Evolutionary conservation across 2,797 vertebrate species (phyloP).

Genomic region (Xerus rutilus): DNA sequence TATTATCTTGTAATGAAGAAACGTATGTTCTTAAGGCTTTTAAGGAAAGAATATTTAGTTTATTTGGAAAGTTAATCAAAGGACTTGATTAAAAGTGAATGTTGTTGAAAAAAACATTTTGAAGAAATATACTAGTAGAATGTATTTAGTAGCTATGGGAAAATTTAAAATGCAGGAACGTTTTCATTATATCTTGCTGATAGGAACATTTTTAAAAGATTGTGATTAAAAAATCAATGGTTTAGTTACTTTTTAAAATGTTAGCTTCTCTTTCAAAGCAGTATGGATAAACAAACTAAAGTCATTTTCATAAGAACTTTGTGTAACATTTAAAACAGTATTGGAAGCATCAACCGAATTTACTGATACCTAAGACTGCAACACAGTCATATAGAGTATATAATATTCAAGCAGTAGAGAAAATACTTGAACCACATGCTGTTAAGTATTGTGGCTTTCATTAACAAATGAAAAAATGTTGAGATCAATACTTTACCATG

Average conservation of each 20-base stretch:
- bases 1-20: slow-evolving; percentile 14
- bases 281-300: neutral
- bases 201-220: neutral
- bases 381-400: neutral
- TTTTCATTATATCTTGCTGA: slow-evolving; percentile 59
- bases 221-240: neutral
- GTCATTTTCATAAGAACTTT: slow-evolving; percentile 65
- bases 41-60: slow-evolving; percentile 51
- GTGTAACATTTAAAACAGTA: neutral
- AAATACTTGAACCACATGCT: neutral
- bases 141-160: neutral
- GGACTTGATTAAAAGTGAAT: slow-evolving; percentile 45
- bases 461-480: slow-evolving; percentile 2
- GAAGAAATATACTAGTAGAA: slow-evolving; percentile 31
- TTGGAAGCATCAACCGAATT: slow-evolving; percentile 27
- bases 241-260: slow-evolving; percentile 44
- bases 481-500: neutral
- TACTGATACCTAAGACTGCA: neutral
- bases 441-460: neutral
- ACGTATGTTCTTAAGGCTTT: slow-evolving; percentile 30
- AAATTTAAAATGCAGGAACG: slow-evolving; percentile 2
- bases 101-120: slow-evolving; percentile 3
- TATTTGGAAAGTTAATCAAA: slow-evolving; percentile 47
- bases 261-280: slow-evolving; percentile 60
- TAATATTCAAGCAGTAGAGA: neutral